Evolutionary conservation across 2,113 vertebrate species (phyloP), one percentile per base, ranked within the genome.

Genomic region (Arenaria interpres): DNA sequence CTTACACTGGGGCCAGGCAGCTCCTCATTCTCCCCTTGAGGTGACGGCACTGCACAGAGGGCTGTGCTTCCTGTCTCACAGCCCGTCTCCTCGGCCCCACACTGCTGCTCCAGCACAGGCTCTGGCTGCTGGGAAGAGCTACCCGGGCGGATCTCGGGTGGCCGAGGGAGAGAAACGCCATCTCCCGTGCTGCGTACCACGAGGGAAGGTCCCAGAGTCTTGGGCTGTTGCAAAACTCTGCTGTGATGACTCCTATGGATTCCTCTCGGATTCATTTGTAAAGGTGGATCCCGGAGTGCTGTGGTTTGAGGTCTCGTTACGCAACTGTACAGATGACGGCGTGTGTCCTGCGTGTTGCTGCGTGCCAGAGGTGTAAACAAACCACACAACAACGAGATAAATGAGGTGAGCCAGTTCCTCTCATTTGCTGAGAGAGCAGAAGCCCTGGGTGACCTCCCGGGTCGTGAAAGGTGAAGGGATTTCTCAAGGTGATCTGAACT

Each of bases 81-180:
- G 12, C 30, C 63, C 54, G 0, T 7, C 1, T 14, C 33, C n/a
- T 23, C 9, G 11, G 19, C 7, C 14, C 23, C 2, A 2, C 6
- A 4, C 35, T 14, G 50, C 68, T 14, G 21, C 41, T n/a, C 2
- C 39, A 1, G 32, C 57, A 9, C 21, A 3, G 35, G 25, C 15
- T 30, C 32, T 7, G 79, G 14, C 41, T 14, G 3, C 5, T 9
- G 23, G 66, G 64, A 37, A 18, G 16, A 4, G 39, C 63, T 9
- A 3, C 18, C 27, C 33, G 2, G 46, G 50, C 14, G 4, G 3
- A 11, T 12, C 30, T 10, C 24, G 3, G 67, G 14, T 8, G 15
- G 12, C 35, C 1, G 1, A 30, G 27, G 37, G 37, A 27, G 32
- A 37, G 32, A 14, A 33, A 53, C 37, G 7, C 63, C 6, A 0